Evolutionary conservation across 2,888 invertebrate species (phyloP).

Genomic region (Neoascia interrupta): DNA sequence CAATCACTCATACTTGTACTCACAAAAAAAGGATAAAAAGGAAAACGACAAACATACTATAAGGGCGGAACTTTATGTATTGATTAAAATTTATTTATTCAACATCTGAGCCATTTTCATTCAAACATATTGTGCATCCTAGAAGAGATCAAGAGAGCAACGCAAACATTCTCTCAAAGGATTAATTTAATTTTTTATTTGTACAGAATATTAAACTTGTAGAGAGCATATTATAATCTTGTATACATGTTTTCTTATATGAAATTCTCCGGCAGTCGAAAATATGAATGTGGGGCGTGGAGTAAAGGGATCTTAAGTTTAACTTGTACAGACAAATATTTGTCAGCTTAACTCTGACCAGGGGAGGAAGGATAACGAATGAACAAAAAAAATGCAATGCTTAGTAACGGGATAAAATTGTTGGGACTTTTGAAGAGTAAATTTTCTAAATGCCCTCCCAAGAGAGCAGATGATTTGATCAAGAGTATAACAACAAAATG

Average conservation of each 20-base stretch:
- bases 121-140: background rate
- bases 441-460: slow-evolving; percentile 3
- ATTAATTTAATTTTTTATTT: slow-evolving; percentile 22
- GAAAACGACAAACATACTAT: background rate
- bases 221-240: background rate
- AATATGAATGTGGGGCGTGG: background rate
- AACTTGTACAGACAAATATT: slow-evolving; percentile 60
- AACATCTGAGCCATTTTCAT: slow-evolving; percentile 26
- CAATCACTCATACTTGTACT: too few relatives aligned
- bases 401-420: slow-evolving; percentile 33
- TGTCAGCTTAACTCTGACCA: slow-evolving; percentile 46
- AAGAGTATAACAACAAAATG: background rate
- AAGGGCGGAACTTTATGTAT: slow-evolving; percentile 21
- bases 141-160: background rate
- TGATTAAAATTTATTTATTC: slow-evolving; percentile 55
- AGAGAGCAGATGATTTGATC: background rate
- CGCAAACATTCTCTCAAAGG: slow-evolving; percentile 19
- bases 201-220: background rate
- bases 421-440: background rate
- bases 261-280: background rate
- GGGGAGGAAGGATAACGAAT: background rate
- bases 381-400: slow-evolving; percentile 8
- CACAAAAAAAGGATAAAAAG: too few relatives aligned
- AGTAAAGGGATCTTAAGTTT: slow-evolving; percentile 26
- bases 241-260: slow-evolving; percentile 6